Evolutionary conservation across 2,888 invertebrate species (phyloP), one percentile per base, ranked within the genome.

Genomic region (Heliconius ismenius): DNA sequence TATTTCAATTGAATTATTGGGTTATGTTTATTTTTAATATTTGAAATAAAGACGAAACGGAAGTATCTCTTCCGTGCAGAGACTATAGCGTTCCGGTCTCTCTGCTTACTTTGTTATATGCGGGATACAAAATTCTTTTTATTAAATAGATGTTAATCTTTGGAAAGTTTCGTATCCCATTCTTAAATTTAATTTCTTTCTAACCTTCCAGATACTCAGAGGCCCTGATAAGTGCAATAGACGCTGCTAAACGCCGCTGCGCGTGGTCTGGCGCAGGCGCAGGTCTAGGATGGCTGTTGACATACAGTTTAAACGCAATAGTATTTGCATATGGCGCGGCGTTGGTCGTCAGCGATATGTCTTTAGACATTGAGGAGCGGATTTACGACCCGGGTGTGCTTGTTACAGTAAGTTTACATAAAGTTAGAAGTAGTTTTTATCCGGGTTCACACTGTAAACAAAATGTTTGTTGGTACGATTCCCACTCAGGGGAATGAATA

Each of bases 251-350:
- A 0, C 92, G 91, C 73, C 95, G 96, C 81, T 96, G 96, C 15
- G 86, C 95, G 73, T 95, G 95, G 90, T 95, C 96, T 0, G 96
- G 96, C 4, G 91, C 95, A 1, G 97, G 97, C 6, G 95, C 95
- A 0, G 97, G 96, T 0, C 84, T 95, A 0, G 96, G 96, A 94
- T 97, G 97, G 97, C 94, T 97, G 81, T 95, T 97, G 78, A 96
- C 97, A 26, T 97, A 97, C 89, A 89, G 95, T 62, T 95, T 96
- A 82, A 97, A 97, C 88, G 96, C 97, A 0, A 85, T 97, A 11
- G 96, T 97, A 43, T 96, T 97, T 89, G 97, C 97, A 95, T 97
- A 97, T 89, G 98, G 98, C 0, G 95, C 97, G 0, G 91, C 92
- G 72, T 91, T 97, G 39, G 96, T 97, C 77, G 91, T 97, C 49